Evolutionary conservation across 2,797 vertebrate genomes (phyloP).

Genomic region (Siniperca undulata): DNA sequence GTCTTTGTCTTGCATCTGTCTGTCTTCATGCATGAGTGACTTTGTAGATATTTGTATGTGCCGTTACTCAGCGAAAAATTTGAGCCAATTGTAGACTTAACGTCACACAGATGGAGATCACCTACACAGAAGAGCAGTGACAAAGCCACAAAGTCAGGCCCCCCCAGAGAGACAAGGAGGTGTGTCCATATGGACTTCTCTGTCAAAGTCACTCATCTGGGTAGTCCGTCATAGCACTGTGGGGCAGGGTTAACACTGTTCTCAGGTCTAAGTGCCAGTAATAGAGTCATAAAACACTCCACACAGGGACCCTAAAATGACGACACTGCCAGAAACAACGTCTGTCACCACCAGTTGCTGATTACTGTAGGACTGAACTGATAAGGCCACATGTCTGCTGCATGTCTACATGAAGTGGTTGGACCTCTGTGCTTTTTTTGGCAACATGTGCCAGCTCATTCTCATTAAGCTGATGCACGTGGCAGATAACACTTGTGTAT

Average conservation of each 20-base stretch:
- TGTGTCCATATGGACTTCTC: conserved; percentile 74
- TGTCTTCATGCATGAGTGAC: conserved; percentile 46
- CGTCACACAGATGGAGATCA: conserved; percentile 45
- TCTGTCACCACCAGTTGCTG: conserved; percentile 36
- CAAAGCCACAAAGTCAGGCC: conserved; percentile 41
- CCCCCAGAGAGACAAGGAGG: conserved; percentile 52
- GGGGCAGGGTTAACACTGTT: conserved; percentile 65
- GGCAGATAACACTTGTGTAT: conserved; percentile 2
- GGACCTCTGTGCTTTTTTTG: not conserved
- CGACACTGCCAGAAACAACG: conserved; percentile 38
- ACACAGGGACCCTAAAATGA: conserved; percentile 53
- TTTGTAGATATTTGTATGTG: conserved; percentile 39
- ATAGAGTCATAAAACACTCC: conserved; percentile 71
- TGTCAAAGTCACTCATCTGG: conserved; percentile 74
- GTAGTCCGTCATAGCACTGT: conserved; percentile 74
- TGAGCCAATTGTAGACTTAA: conserved; percentile 8
- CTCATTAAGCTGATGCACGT: not conserved
- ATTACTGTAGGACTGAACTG: conserved; percentile 36
- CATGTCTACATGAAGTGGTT: conserved; percentile 8
- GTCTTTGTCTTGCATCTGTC: conserved; percentile 41
- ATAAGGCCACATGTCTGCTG: conserved; percentile 27
- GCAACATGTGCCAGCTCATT: not conserved
- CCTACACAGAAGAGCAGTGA: conserved; percentile 34
- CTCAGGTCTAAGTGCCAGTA: conserved; percentile 72
- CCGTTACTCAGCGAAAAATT: conserved; percentile 26